These are phyloP conservation scores for Mus caroli DNA, from an alignment of 2,797 vertebrate species.

Conservation along the genomic window DNA sequence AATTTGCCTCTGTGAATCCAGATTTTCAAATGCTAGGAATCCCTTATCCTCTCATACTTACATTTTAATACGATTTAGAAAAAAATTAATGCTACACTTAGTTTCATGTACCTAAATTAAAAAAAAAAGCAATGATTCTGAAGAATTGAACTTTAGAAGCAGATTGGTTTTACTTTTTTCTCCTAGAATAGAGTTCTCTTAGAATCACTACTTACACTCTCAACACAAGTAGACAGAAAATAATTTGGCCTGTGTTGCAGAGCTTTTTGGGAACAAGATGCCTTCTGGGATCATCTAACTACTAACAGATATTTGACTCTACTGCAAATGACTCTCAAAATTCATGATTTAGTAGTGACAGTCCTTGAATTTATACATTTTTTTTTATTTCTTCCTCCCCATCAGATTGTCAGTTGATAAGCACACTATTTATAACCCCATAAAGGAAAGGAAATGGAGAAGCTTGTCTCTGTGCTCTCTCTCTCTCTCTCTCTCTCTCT, in stretches of 20 bases:
- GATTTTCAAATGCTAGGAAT: constrained; percentile 29
- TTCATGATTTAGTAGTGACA: neutral
- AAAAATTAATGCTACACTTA: constrained; percentile 19
- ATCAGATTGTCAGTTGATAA: constrained; percentile 14
- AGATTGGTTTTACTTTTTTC: constrained; percentile 64
- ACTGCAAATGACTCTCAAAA: constrained; percentile 20
- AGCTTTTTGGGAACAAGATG: constrained; percentile 18
- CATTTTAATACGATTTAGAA: constrained; percentile 37
- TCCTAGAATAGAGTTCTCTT: constrained; percentile 33
- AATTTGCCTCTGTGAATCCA: neutral
- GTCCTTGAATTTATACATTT: constrained; percentile 5
- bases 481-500: neutral
- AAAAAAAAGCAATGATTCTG: neutral
- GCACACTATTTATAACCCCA: constrained; percentile 13
- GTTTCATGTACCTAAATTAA: constrained; percentile 12
- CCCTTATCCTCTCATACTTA: constrained; percentile 2
- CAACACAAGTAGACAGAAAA: constrained; percentile 49
- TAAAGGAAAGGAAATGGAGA: neutral
- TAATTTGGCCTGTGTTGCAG: constrained; percentile 34
- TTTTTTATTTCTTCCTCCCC: constrained; percentile 45
- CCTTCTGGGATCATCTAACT: neutral
- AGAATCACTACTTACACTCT: constrained; percentile 24
- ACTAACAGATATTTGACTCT: constrained; percentile 8
- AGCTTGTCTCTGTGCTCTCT: constrained; percentile 3
- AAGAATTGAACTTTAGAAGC: constrained; percentile 15